Evolutionary conservation across 2,113 vertebrate genomes (phyloP), one percentile per base, ranked within the genome.

Genomic region (Aleadryas rufinucha): DNA sequence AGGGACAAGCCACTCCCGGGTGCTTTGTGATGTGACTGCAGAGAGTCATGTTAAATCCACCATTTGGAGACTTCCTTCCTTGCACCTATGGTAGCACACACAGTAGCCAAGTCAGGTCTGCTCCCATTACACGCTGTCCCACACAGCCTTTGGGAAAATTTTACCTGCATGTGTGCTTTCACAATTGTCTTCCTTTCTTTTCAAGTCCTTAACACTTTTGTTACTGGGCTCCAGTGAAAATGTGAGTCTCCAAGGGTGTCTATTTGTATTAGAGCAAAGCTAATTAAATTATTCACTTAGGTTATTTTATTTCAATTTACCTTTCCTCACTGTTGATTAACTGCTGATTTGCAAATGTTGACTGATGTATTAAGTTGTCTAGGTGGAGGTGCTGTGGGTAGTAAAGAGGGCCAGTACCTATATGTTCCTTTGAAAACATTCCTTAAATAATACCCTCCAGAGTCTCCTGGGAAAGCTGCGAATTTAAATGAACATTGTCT

Each of bases 41-140:
- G 76, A 95, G 97, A 97, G 79, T 96, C 95, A 79, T 70, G 76
- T 87, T 91, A 93, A 96, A 94, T 57, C 85, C 90, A 92, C 96
- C 91, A 72, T 84, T 93, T 35, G 91, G 97, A 98, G 96, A 97
- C 97, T 98, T 98, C 98, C 98, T 98, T 98, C 98, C 98, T 98
- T 96, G 93, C 96, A 91, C 95, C 94, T 93, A 75, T 10, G 0
- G 91, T 12, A 84, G 87, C 61, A 87, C 95, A 97, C 31, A 23
- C 60, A 8, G 95, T 45, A 93, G 94, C 80, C 96, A 91, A 95
- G 89, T 87, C 95, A 74, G 84, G 77, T 88, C 96, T 95, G 93
- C 92, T 96, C 89, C 93, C 42, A 18, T 71, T 50, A 9, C 45
- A 17, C 16, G 3, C 28, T 87, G 69, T 95, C 96, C 93, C 97